A percentile compares a stretch with the other conserved stretches of the same genome.
phyloP scores from a whole-genome alignment of 1,140 invertebrate genomes.

The Philopotamus ludificatus region DNA sequence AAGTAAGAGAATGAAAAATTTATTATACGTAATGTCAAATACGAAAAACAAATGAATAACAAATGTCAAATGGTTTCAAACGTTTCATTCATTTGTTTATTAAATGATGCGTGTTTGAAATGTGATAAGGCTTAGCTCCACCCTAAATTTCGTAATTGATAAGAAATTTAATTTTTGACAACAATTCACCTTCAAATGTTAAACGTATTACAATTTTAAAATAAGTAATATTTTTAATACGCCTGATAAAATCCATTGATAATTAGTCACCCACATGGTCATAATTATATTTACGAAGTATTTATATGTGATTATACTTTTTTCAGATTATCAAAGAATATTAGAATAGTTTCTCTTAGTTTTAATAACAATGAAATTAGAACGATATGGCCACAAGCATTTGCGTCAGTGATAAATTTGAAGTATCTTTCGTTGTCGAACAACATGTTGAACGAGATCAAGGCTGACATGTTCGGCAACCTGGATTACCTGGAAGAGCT shows the following conservation, averaged over 20 bases:
- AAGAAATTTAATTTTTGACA: neutral
- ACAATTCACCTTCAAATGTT: neutral
- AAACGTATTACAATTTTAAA: neutral
- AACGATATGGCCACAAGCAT: conserved; percentile 51
- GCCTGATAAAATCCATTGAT: neutral
- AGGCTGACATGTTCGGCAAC: conserved; percentile 50
- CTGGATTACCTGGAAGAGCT: conserved; percentile 49
- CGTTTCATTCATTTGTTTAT: no score
- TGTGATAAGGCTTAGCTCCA: neutral
- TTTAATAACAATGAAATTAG: conserved; percentile 51
- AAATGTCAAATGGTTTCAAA: neutral
- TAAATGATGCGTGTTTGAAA: no score
- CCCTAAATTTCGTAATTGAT: neutral
- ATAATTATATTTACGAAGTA: neutral
- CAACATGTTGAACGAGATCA: conserved; percentile 49
- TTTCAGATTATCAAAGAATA: conserved; percentile 52
- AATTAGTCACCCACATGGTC: neutral
- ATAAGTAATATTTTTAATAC: neutral
- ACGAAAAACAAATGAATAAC: neutral
- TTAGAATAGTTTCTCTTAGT: conserved; percentile 47
- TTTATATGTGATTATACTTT: neutral
- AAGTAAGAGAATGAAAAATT: neutral
- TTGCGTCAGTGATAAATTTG: conserved; percentile 48
- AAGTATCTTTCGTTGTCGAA: conserved; percentile 48
- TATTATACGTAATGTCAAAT: no score